These are phyloP conservation scores for Hesperophylax magnus DNA, from an alignment of 1,140 invertebrate species.

Conservation along the genomic window DNA sequence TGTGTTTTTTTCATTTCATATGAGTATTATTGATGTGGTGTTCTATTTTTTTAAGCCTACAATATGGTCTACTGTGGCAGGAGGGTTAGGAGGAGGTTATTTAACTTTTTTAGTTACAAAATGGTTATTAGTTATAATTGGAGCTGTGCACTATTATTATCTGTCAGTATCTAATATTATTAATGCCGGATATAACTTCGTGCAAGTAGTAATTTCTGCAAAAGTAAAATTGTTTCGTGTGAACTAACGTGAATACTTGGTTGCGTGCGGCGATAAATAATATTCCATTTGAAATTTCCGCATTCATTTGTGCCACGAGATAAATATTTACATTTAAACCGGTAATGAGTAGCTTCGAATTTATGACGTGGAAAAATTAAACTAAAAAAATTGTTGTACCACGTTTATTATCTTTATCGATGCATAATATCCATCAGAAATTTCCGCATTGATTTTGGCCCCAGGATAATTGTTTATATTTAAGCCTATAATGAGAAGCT, in stretches of 20 bases:
- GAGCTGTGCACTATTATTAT: too few species aligned
- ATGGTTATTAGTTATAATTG: too few species aligned
- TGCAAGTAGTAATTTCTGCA: conserved; percentile 18
- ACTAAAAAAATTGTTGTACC: too few species aligned
- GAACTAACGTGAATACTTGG: background rate
- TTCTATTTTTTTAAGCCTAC: too few species aligned
- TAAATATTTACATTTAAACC: conserved; percentile 18
- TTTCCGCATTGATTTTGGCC: conserved; percentile 5
- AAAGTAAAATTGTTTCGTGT: conserved; percentile 3
- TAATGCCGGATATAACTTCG: too few species aligned
- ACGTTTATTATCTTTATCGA: too few species aligned
- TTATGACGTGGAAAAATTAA: background rate
- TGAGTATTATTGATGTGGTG: too few species aligned
- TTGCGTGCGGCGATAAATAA: conserved; percentile 1
- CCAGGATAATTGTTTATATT: conserved; percentile 10
- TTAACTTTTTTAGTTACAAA: too few species aligned
- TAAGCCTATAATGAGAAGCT: background rate
- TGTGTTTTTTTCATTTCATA: too few species aligned
- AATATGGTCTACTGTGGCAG: too few species aligned
- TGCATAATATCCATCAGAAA: background rate
- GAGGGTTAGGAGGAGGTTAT: too few species aligned
- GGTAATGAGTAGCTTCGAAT: background rate
- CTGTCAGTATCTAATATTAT: too few species aligned
- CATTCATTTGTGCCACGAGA: conserved; percentile 2
- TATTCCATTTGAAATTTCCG: background rate